Base-by-base conservation (phyloP, 2,888 invertebrate genomes). In the Horisme vitalbata region DNA sequence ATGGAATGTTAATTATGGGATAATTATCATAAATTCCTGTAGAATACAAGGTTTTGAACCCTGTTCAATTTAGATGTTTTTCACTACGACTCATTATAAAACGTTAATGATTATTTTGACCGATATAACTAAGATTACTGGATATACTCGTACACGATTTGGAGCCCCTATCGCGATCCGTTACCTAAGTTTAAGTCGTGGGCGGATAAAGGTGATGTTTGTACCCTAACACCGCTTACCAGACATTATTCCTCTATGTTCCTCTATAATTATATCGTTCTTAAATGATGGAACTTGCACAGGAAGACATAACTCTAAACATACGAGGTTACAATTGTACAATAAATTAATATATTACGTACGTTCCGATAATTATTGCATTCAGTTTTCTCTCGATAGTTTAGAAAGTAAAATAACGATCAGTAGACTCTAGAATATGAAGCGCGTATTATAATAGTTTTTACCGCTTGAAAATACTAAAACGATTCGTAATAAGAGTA, bases 281-380 rank as follows among this genome's bases (percentile, higher is more conserved):
- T 71, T 71, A 73, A 61, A 64, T 67, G 77, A 75, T 77, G 78
- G 77, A 78, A 78, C 84, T 84, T 83, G 86, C 81, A 81, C 79
- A 85, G 89, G 88, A 88, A 89, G 88, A 88, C 88, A 80, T 83
- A 85, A 80, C 83, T 69, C 82, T 82, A 9, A 80, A 80, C 74
- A 83, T 72, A 81, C 72, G 73, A 71, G 63, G 68, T 75, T 71
- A 72, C 67, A 74, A 33, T 67, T 41, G 69, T 78, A 72, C 52
- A 23, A 20, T 33, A 71, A 68, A 52, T 58, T 47, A 60, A 57
- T 62, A 61, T 61, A 26, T 5, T 60, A 63, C 57, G 55, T 59
- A 63, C 37, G 48, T 55, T 59, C 41, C 45, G 45, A 45, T 46
- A 50, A 51, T 58, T 57, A 63, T 61, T 58, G 57, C 54, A 24